Base-by-base conservation (phyloP, 2,113 vertebrate species). In the Podiceps cristatus region DNA sequence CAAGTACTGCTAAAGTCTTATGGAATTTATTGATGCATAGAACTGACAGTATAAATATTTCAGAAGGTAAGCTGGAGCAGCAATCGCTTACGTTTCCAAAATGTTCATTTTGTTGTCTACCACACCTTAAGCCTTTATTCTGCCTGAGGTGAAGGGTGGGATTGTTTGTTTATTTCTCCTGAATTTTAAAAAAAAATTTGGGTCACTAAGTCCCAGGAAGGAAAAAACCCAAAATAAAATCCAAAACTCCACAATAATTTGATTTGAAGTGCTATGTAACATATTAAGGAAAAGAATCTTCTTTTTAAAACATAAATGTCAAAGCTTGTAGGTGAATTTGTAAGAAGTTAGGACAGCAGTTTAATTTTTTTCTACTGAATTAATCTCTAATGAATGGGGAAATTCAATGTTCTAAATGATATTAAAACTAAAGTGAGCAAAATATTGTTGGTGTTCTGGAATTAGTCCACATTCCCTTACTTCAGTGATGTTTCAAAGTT, bases 141-240 rank as follows among this genome's bases (percentile, higher is more conserved):
- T 11, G 6, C 10, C 11, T 71, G 22, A 66, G 8, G 31, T 29
- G 6, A 3, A 2, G 7, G 13, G 7, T 35, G 25, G 2, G 3
- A 13, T 11, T 64, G 7, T 29, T n/a, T 27, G 1, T 7, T 56
- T 29, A 16, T 79, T 83, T 37, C 3, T 17, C 8, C 10, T 24
- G 40, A 49, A 73, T 56, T 74, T 85, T 40, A 47, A 67, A 75
- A 47, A 67, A 75, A 53, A 44, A 13, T 42, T 40, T 88, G 13
- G 1, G 3, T 55, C 13, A 31, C 23, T 24, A 37, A 44, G 5
- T 62, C 19, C 4, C 15, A 44, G 19, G 6, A 52, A 60, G 55
- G 9, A 16, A 59, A 18, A 64, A n/a, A 7, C 4, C 5, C 3
- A 31, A 58, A 47, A 16, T 9, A 11, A 59, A 28, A 24, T 1